Base-by-base conservation (phyloP, 2,113 vertebrate genomes). In the Rhea pennata region DNA sequence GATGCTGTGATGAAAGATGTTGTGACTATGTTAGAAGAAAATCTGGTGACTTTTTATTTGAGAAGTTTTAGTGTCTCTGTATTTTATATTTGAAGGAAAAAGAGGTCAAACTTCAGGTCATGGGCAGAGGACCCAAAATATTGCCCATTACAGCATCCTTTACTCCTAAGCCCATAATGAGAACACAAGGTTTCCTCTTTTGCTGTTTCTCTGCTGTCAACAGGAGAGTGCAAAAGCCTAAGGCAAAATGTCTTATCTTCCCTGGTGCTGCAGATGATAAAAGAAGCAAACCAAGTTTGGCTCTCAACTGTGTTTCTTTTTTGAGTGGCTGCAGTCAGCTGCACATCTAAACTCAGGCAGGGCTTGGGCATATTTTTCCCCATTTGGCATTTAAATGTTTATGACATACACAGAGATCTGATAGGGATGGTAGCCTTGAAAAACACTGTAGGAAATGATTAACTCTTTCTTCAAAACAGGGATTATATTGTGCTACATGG, bases 311-410 rank as follows among this genome's bases (percentile, higher is more conserved):
- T 88, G 33, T 62, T 73, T 91, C 71, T 92, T 58, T 91, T 76
- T 74, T 0, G 2, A 87, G 90, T 85, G 87, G 87, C 82, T 96
- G 87, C 71, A 90, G 67, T 85, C 82, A 95, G 84, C 78, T 95
- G 78, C 44, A 5, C 16, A 23, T 83, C 67, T 96, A 33, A 95
- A 70, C 50, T 62, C 40, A 42, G 64, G 15, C 66, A 79, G 23
- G 23, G 62, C 79, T 83, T 94, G 74, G 62, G 70, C 1, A 0
- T 76, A 46, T 64, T 87, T 92, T 92, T 87, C 29, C 31, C 44
- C 15, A 15, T 82, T 89, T 95, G 89, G 92, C 71, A 87, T 83
- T 67, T 86, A 88, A 96, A 64, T 67, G n/a, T 64, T 86, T 94
- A 77, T 94, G 90, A 77, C 24, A 17, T 33, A 16, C 59, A 90